Conservation (phyloP, 2,113 vertebrate genomes). For the Phoenicopterus ruber region DNA sequence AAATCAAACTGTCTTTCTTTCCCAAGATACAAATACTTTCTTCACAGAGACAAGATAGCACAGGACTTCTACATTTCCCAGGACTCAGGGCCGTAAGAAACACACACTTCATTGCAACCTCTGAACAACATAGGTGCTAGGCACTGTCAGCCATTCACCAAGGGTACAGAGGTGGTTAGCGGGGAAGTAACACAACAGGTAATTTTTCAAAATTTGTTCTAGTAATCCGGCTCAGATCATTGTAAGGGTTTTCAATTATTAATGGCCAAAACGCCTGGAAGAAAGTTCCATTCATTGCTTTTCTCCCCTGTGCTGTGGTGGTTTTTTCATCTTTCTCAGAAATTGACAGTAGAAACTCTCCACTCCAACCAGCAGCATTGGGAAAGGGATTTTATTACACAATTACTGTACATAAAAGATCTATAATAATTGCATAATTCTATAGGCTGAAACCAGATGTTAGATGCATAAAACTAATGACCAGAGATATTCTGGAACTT, state of each 20-base stretch:
- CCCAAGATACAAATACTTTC: not conserved
- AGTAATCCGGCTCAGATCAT: not conserved
- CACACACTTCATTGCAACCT: not conserved
- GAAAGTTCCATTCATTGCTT: not conserved
- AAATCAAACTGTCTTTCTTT: not conserved
- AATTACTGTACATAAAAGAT: not conserved
- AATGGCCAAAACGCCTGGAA: not conserved
- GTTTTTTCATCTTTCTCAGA: not conserved
- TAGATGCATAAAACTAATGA: not conserved
- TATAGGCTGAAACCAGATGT: not conserved
- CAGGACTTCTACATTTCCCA: not conserved
- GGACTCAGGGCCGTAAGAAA: not conserved
- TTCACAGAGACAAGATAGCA: not conserved
- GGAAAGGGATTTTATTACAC: not conserved
- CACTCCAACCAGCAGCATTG: not conserved
- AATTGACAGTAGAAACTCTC: not conserved
- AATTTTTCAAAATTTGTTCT: conserved; percentile 23
- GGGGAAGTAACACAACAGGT: not conserved
- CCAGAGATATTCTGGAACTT: not conserved
- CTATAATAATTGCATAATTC: not conserved
- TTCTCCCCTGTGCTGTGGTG: not conserved
- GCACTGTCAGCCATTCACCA: not conserved
- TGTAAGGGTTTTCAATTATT: conserved; percentile 17
- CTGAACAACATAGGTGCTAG: not conserved
- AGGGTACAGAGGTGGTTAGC: not conserved